Evolutionary conservation across 1,140 invertebrate species (phyloP), one percentile per base, ranked within the genome.

Genomic region (Ips nitidus): DNA sequence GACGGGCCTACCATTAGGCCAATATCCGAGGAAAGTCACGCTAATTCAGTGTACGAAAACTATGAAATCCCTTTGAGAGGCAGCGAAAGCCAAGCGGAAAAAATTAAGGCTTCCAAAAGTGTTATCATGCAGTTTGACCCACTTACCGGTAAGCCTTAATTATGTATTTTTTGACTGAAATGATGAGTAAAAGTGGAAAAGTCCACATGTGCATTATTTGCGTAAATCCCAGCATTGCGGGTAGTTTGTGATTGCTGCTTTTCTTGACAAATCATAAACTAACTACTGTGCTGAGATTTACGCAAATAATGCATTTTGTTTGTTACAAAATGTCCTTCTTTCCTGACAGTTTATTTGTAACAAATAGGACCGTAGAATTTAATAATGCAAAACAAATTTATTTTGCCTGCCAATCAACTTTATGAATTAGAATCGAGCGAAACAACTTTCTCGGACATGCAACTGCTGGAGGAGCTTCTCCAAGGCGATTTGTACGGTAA

Each of bases 51-150:
- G 3, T 71, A 71, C 36, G 69, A 71, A 50, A 71, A 71, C 38
- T 63, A 71, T 40, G 53, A 60, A 1, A 57, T 71, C 38, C n/a
- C 40, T 38, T 39, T 36, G 39, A 64, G 8, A 22, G 40, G 36
- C 2, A 3, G 4, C 8, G n/a, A 40, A 22, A 37, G 42, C 41
- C 36, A 53, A 7, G n/a, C 4, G 36, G 50, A 40, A n/a, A 58
- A 41, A 22, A 47, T 42, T 60, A 69, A 64, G 38, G 69, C 76
- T 45, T 74, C 76, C 8, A 69, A 80, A 57, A 81, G 80, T 75
- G 74, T 80, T 8, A 73, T 81, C 8, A 66, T 79, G 55, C 78
- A 80, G 71, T 81, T 81, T 70, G 80, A 81, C 76, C 80, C 80
- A 36, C 52, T 81, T 39, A 66, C 52, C 42, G 7, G 45, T 45